These are phyloP conservation scores for Scaptodrosophila latifasciaeformis DNA, from an alignment of 2,888 invertebrate genomes.

Conservation along the genomic window DNA sequence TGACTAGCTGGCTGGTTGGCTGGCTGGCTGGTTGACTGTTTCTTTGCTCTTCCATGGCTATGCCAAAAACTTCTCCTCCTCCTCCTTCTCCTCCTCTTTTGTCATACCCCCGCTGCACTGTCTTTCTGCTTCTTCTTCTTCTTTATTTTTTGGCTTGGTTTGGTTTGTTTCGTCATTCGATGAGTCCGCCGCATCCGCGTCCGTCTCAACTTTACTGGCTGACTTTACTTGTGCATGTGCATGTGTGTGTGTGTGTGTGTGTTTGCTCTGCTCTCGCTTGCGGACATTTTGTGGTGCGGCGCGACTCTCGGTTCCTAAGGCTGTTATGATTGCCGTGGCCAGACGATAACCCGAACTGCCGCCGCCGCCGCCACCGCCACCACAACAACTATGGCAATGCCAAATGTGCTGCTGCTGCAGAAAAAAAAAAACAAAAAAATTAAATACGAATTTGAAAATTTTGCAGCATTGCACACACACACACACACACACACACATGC, in stretches of 20 bases:
- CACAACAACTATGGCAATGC: too few species aligned
- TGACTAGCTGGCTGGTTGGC: background rate
- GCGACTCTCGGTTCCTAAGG: background rate
- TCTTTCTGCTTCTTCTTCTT: background rate
- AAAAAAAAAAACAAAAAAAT: slow-evolving; percentile 21
- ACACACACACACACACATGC: background rate
- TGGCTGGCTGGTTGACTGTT: background rate
- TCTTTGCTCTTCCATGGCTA: background rate
- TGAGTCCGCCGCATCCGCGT: too few species aligned
- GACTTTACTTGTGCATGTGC: too few species aligned
- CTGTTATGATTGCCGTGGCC: slow-evolving; percentile 68
- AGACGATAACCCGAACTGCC: slow-evolving; percentile 60
- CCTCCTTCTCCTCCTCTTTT: background rate
- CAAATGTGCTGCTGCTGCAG: too few species aligned
- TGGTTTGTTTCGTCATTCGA: too few species aligned
- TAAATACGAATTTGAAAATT: slow-evolving; percentile 53
- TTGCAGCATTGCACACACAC: slow-evolving; percentile 61
- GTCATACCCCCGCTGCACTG: slow-evolving; percentile 13
- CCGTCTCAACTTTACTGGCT: background rate
- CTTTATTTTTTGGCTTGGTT: background rate
- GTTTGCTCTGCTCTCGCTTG: background rate
- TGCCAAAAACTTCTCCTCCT: background rate
- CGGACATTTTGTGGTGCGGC: too few species aligned
- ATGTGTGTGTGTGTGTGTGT: too few species aligned
- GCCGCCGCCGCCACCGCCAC: slow-evolving; percentile 16